Conservation (phyloP, 2,888 invertebrate species). For the Tetranychus piercei region DNA sequence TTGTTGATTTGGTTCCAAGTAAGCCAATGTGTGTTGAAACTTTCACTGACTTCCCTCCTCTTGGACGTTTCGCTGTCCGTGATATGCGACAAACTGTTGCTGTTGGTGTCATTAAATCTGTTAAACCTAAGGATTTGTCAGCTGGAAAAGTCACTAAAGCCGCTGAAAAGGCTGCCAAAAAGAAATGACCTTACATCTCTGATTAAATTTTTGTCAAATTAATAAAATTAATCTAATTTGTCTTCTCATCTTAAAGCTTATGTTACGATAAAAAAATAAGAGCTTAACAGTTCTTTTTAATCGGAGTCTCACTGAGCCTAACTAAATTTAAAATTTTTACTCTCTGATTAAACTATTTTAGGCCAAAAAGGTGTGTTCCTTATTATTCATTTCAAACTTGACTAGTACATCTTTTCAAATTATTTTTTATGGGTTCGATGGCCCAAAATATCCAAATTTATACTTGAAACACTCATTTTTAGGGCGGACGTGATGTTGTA, state of each 20-base stretch:
- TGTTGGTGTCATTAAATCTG: constrained; percentile 68
- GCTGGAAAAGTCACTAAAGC: constrained; percentile 96
- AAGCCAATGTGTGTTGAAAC: constrained; percentile 98
- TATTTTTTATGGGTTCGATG: neutral
- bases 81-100: constrained; percentile 99
- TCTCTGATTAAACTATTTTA: neutral
- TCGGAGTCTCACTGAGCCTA: neutral
- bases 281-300: neutral
- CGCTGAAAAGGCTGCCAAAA: constrained; percentile 90
- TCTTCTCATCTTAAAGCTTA: too few species aligned
- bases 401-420: neutral
- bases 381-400: neutral
- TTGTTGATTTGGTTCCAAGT: constrained; percentile 74
- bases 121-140: constrained; percentile 57
- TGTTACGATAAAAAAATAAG: neutral
- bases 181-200: constrained; percentile 49
- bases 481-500: neutral
- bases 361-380: neutral
- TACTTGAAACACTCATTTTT: neutral
- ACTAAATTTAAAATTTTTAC: neutral
- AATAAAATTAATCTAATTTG: neutral
- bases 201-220: neutral
- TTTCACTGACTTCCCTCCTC: constrained; percentile 91
- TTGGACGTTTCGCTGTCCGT: constrained; percentile 90
- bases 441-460: neutral